Evolutionary conservation across 2,797 vertebrate genomes (phyloP), one percentile per base, ranked within the genome.

Genomic region (Sphenopsis melanotis): DNA sequence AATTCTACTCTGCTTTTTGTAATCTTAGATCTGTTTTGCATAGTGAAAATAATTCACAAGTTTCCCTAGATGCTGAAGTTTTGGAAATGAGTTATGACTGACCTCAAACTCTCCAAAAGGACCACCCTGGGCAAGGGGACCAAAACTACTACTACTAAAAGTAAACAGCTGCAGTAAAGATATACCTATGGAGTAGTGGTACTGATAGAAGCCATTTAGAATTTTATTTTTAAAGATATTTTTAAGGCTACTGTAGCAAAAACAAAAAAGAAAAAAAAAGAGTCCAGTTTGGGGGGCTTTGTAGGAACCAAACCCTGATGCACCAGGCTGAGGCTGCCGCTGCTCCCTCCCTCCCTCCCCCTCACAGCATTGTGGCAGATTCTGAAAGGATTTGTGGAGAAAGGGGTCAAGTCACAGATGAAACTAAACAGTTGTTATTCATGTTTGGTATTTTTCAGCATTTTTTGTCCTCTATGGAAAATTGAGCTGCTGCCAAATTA

Each of bases 321-420:
- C 36, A 17, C 6, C 0, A 30, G 56, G 11, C 22, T 84, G 52
- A 19, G 49, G n/a, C 32, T 82, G 37, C 20, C 19, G 12, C 42
- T 79, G 37, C 32, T 94, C 17, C 46, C 19, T 39, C 34, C 15
- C 18, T 55, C 16, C 15, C 14, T 55, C 16, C 11, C 15, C 17
- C 9, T 42, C 3, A 3, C 19, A 52, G 17, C 34, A 11, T 30
- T 10, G 10, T 8, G 21, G 20, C 50, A 69, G 37, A 23, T 0
- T 3, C 65, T 59, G 39, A 68, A 70, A 50, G 36, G 27, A 12
- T 49, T 21, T 0, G 0, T 3, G 6, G 47, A 50, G 41, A n/a
- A 83, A 85, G n/a, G 65, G 4, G 20, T 72, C n/a, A 78, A 79
- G 23, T 41, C 34, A 32, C 6, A 72, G 56, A 49, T 55, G 30